These are phyloP conservation scores for Carollia perspicillata DNA, from an alignment of 2,113 vertebrate genomes.

Conservation along the genomic window DNA sequence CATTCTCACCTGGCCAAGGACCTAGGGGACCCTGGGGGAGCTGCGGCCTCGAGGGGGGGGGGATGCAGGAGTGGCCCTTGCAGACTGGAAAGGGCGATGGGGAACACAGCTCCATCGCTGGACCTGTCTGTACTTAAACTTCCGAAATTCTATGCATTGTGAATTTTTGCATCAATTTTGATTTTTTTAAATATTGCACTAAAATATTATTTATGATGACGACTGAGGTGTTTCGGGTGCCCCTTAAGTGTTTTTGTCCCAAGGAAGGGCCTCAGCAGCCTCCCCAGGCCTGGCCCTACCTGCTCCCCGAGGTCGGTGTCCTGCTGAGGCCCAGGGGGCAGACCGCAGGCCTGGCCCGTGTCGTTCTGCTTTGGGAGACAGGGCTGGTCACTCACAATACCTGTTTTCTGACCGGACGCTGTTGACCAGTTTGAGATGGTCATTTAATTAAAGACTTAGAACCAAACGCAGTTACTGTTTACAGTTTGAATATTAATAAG, in stretches of 20 bases:
- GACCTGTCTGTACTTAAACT: neutral
- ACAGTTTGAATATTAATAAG: no score
- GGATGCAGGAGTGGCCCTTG: neutral
- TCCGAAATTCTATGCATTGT: neutral
- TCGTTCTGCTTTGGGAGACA: no score
- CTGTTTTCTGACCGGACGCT: no score
- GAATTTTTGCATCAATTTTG: neutral
- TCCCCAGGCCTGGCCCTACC: neutral
- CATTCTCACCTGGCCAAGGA: no score
- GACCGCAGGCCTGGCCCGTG: no score
- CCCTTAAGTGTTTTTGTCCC: neutral
- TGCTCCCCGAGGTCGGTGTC: neutral
- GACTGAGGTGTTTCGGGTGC: neutral
- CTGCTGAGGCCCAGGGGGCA: no score
- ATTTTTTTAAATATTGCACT: neutral
- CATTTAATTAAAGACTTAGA: no score
- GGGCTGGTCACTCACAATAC: no score
- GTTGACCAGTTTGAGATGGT: no score
- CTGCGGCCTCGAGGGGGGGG: neutral
- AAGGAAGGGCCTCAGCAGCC: neutral
- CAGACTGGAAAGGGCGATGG: accelerated
- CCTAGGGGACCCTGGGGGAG: neutral
- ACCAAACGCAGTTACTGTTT: no score
- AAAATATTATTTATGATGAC: neutral
- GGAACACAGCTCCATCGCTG: neutral